Evolutionary conservation across 2,113 vertebrate species (phyloP).

Genomic region (Eurypyga helias): DNA sequence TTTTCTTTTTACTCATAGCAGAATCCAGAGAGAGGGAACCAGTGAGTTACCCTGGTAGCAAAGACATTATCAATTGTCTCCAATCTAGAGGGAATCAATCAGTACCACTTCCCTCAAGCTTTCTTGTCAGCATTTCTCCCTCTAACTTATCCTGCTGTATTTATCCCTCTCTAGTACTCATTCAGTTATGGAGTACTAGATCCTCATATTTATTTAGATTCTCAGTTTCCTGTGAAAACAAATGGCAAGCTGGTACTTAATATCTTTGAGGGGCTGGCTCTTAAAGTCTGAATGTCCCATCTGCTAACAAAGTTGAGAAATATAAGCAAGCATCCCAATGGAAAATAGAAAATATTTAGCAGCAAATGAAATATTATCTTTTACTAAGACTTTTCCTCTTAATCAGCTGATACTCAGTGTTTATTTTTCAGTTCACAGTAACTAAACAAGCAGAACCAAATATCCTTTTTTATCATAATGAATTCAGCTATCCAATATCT

Average conservation of each 20-base stretch:
- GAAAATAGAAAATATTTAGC: not conserved
- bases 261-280: not conserved
- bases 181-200: not conserved
- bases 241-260: not conserved
- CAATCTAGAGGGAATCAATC: not conserved
- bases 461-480: not conserved
- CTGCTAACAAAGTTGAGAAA: not conserved
- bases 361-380: not conserved
- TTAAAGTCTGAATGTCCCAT: not conserved
- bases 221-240: not conserved
- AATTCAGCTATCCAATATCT: not conserved
- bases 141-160: not conserved
- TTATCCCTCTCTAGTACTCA: not conserved
- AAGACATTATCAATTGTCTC: not conserved
- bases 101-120: not conserved
- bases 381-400: not conserved
- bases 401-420: not conserved
- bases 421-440: slow-evolving; percentile 11
- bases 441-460: not conserved
- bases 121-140: not conserved
- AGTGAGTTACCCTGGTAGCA: not conserved
- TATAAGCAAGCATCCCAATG: not conserved
- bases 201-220: not conserved
- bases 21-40: not conserved
- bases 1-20: not conserved